Conservation (phyloP, 1,140 invertebrate species). For the Drosophila lacteicornis region DNA sequence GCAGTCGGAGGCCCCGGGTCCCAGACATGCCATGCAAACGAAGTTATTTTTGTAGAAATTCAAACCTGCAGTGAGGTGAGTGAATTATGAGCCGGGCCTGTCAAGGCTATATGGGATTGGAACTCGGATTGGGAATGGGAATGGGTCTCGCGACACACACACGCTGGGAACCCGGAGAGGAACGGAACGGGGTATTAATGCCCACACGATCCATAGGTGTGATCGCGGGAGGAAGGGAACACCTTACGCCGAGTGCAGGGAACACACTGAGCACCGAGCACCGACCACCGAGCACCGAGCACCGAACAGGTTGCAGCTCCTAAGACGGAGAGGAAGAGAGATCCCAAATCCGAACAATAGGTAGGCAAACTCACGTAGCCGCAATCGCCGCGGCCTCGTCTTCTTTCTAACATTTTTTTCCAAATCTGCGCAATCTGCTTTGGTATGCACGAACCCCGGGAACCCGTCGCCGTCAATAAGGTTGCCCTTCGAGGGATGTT, state of each 20-base stretch:
- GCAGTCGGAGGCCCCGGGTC: constrained; percentile 3
- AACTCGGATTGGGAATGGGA: constrained; percentile 17
- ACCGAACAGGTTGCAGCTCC: constrained; percentile 68
- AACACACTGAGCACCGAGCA: constrained; percentile 12
- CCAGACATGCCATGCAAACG: constrained; percentile 71
- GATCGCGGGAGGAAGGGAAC: constrained; percentile 63
- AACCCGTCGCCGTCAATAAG: constrained; percentile 65
- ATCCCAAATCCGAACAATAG: constrained; percentile 60
- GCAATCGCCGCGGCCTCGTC: constrained; percentile 49
- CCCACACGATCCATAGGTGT: constrained; percentile 62
- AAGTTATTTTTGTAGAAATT: constrained; percentile 82
- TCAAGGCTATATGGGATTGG: constrained; percentile 63
- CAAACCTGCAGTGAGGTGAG: constrained; percentile 82
- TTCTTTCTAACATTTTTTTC: constrained; percentile 76
- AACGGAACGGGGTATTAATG: constrained; percentile 32
- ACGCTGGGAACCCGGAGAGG: constrained; percentile 53
- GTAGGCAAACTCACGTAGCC: constrained; percentile 77
- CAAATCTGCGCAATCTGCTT: constrained; percentile 79
- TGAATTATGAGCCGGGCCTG: constrained; percentile 77
- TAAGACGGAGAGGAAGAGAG: neutral
- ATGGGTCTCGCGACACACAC: constrained; percentile 64
- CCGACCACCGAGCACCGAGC: constrained; percentile 11
- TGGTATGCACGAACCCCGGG: constrained; percentile 66
- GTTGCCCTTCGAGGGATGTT: constrained; percentile 22
- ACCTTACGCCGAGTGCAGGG: constrained; percentile 68